phyloP scores from a whole-genome alignment of 2,797 vertebrate species.

The Steatocranus sp. region DNA sequence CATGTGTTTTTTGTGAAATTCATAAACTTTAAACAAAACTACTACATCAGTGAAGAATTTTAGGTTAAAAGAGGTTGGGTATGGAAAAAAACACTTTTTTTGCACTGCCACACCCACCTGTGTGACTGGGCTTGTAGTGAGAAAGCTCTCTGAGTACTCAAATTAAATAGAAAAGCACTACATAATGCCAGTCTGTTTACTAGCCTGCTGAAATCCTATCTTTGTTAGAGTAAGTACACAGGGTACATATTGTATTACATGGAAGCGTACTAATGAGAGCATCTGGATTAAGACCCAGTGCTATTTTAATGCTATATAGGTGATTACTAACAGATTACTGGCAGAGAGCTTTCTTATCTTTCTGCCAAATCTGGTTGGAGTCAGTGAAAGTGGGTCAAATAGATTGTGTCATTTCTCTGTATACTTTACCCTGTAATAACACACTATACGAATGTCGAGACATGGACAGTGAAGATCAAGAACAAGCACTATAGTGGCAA shows the following conservation, averaged over 20 bases:
- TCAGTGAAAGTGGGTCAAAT: neutral
- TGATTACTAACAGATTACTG: neutral
- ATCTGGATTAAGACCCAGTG: neutral
- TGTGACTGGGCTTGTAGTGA: neutral
- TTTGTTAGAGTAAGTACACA: neutral
- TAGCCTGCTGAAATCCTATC: neutral
- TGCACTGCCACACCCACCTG: neutral
- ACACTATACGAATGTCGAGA: neutral
- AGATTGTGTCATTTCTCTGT: neutral
- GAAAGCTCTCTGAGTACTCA: neutral
- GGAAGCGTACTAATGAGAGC: neutral
- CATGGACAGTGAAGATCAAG: neutral
- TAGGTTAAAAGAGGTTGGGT: neutral
- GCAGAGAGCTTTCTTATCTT: neutral
- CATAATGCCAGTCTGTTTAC: neutral
- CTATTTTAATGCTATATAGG: neutral
- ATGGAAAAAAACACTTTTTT: neutral
- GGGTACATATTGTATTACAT: neutral
- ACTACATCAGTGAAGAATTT: neutral
- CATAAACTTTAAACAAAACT: neutral
- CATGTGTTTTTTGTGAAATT: neutral
- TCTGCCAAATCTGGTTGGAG: neutral
- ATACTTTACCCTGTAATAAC: neutral
- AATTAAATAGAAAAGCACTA: neutral
- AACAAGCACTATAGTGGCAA: neutral